phyloP scores from a whole-genome alignment of 64 coral and sea anemone species.

The Montipora capricornis region DNA sequence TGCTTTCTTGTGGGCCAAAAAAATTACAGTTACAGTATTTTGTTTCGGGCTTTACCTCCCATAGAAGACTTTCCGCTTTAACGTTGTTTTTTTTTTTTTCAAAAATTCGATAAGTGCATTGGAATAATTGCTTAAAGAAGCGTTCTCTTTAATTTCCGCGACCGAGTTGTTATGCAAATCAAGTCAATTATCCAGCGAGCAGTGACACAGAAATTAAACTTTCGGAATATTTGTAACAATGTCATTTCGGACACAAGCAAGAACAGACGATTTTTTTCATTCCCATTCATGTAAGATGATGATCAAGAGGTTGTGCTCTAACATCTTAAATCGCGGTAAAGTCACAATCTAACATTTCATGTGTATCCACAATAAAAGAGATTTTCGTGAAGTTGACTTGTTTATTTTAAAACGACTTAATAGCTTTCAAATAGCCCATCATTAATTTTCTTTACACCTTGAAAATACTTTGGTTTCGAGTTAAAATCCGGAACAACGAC shows the following conservation, averaged over 20 bases:
- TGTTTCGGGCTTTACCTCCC: not conserved
- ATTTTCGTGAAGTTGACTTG: not conserved
- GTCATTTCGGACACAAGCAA: conserved; percentile 3
- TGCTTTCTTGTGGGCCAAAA: not conserved
- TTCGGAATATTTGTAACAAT: conserved; percentile 32
- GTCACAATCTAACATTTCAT: not conserved
- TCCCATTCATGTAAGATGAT: not conserved
- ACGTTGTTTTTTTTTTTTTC: not conserved
- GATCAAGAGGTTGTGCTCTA: not conserved
- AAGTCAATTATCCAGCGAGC: conserved; percentile 31
- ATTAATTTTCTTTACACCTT: not conserved
- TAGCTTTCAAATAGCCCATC: not conserved
- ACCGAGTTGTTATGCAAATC: conserved; percentile 53
- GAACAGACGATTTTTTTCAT: not conserved
- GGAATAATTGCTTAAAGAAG: conserved; percentile 26
- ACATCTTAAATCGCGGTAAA: not conserved
- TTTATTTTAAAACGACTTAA: conserved; percentile 40
- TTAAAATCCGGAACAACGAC: not conserved
- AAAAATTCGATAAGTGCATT: conserved; percentile 31
- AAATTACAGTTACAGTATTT: not conserved
- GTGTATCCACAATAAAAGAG: not conserved
- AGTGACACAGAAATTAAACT: conserved; percentile 17
- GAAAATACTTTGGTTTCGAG: not conserved
- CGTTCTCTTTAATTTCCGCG: conserved; percentile 52
- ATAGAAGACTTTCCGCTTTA: conserved; percentile 31